Percentiles rank a stretch among this genome's conserved stretches.
phyloP scores from a whole-genome alignment of 2,113 vertebrate species.

The Colossoma macropomum region DNA sequence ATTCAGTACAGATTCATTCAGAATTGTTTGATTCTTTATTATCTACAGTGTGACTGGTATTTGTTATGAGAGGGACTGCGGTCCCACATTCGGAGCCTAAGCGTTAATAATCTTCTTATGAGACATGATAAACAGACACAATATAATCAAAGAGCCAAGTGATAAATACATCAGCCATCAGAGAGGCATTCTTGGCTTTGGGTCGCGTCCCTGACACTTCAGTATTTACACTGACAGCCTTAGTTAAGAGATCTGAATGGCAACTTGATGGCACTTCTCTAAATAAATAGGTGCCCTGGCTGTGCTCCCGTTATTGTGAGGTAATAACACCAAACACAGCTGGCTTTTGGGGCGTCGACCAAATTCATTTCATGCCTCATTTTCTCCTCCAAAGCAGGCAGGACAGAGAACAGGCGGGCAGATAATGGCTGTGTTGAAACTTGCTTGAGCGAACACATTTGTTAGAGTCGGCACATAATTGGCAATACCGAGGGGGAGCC shows the following conservation, averaged over 20 bases:
- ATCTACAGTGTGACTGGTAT: too few species aligned
- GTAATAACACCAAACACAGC: constrained; percentile 58
- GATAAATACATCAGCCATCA: neutral
- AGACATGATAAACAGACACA: neutral
- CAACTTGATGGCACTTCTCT: constrained; percentile 52
- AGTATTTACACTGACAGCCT: constrained; percentile 46
- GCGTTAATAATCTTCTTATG: neutral
- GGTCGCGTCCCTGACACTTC: constrained; percentile 10
- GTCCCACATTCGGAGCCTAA: neutral
- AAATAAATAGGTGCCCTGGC: constrained; percentile 56
- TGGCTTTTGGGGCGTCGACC: constrained; percentile 55
- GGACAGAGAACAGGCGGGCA: constrained; percentile 54
- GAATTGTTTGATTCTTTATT: too few species aligned
- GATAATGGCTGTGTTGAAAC: constrained; percentile 63
- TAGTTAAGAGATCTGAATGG: constrained; percentile 57
- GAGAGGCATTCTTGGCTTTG: neutral
- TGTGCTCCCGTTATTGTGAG: constrained; percentile 51
- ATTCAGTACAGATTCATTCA: too few species aligned
- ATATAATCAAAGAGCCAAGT: neutral
- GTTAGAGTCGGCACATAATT: constrained; percentile 46
- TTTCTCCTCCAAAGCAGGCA: constrained; percentile 60
- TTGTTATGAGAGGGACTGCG: neutral
- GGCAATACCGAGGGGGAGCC: constrained; percentile 16
- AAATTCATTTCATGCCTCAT: constrained; percentile 70
- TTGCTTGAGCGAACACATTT: constrained; percentile 64